phyloP scores from a whole-genome alignment of 2,113 vertebrate species.

The Eudyptes chrysolophus region DNA sequence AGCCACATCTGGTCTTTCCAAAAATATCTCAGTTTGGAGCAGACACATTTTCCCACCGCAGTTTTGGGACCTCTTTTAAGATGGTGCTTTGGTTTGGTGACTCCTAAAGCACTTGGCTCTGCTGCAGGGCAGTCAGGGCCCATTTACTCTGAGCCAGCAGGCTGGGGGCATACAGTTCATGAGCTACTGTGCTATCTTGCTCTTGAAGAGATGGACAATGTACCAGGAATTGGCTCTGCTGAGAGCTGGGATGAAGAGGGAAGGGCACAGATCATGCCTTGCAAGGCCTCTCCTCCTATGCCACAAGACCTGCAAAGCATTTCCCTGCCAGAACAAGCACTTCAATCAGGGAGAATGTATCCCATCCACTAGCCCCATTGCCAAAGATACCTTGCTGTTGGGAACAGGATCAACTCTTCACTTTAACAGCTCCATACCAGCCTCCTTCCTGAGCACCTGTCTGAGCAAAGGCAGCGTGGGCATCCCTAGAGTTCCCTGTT shows the following conservation, averaged over 20 bases:
- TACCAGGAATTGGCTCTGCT: neutral
- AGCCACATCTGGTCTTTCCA: neutral
- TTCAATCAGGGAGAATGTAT: neutral
- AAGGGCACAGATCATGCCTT: neutral
- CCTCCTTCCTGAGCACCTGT: neutral
- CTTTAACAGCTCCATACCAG: neutral
- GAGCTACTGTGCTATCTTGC: neutral
- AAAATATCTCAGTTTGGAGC: neutral
- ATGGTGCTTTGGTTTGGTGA: neutral
- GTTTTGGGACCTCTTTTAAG: neutral
- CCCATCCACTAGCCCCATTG: neutral
- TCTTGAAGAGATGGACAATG: neutral
- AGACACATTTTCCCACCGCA: neutral
- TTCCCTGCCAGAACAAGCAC: neutral
- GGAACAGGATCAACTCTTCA: neutral
- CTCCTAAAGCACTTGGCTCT: neutral
- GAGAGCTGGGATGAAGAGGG: neutral
- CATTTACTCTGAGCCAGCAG: neutral
- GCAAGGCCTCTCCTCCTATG: neutral
- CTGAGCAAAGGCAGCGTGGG: neutral
- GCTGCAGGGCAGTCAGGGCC: neutral
- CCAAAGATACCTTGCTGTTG: neutral
- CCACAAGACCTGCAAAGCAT: neutral
- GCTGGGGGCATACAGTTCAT: neutral
- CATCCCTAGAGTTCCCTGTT: neutral